Conservation (phyloP, 2,797 vertebrate species). For the Okamejei kenojei region DNA sequence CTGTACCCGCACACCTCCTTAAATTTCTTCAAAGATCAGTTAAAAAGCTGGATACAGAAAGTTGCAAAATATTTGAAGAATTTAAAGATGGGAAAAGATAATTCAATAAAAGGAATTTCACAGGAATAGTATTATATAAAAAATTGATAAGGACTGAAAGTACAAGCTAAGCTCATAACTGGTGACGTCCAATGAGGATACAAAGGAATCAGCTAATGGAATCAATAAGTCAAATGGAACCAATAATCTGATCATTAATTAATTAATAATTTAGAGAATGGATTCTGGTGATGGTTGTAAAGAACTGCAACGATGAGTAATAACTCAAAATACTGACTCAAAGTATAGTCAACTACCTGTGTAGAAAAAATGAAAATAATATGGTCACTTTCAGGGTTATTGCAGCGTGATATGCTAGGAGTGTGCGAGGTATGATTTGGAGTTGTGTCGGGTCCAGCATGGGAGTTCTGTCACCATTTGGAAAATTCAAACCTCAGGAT, state of each 20-base stretch:
- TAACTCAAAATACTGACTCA: neutral
- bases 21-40: neutral
- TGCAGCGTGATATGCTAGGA: neutral
- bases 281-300: neutral
- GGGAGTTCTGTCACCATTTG: neutral
- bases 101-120: neutral
- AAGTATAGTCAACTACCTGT: neutral
- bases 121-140: neutral
- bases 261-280: neutral
- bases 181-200: neutral
- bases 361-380: neutral
- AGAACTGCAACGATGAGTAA: neutral
- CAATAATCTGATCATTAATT: neutral
- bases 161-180: neutral
- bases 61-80: neutral
- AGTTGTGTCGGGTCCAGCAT: neutral
- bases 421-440: neutral
- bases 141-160: neutral
- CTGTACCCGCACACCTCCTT: neutral
- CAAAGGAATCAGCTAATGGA: neutral
- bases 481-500: neutral
- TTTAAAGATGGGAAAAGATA: neutral
- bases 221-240: neutral
- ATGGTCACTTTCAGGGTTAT: neutral
- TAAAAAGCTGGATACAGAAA: neutral